A percentile compares a stretch with the other conserved stretches of the same genome.
Conservation (phyloP, 2,797 vertebrate genomes). For the Argya squamiceps region DNA sequence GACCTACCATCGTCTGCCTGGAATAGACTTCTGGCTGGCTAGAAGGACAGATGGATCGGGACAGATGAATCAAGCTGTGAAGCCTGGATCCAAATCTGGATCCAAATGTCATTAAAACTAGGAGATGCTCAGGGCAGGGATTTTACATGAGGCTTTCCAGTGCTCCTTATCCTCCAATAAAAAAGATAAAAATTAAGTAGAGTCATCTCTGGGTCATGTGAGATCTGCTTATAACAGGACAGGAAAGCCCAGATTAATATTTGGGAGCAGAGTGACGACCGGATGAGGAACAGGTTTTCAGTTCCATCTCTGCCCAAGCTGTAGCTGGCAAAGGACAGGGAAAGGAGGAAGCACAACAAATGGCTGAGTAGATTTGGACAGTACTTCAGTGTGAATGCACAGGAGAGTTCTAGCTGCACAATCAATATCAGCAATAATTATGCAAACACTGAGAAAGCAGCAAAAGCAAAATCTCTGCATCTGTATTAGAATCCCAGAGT, state of each 20-base stretch:
- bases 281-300: neutral
- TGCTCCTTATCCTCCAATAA: neutral
- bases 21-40: conserved; percentile 49
- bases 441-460: conserved; percentile 30
- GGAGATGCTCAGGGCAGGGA: neutral
- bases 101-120: conserved; percentile 53
- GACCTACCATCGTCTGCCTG: conserved; percentile 45
- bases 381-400: neutral
- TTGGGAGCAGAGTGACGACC: neutral
- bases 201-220: neutral
- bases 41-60: conserved; percentile 47
- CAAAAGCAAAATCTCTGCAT: conserved; percentile 23
- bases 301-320: neutral
- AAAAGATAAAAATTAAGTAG: neutral
- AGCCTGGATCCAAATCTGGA: conserved; percentile 50
- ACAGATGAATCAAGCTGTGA: conserved; percentile 69
- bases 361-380: neutral
- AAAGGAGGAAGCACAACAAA: neutral
- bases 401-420: neutral
- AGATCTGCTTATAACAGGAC: neutral
- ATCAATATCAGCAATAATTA: conserved; percentile 35
- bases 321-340: conserved; percentile 2
- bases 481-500: neutral
- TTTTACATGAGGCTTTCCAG: conserved; percentile 16
- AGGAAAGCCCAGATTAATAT: neutral